Percentiles rank a stretch among this genome's conserved stretches.
phyloP scores from a whole-genome alignment of 2,797 vertebrate species.

The Crossoptilon crossoptilon region DNA sequence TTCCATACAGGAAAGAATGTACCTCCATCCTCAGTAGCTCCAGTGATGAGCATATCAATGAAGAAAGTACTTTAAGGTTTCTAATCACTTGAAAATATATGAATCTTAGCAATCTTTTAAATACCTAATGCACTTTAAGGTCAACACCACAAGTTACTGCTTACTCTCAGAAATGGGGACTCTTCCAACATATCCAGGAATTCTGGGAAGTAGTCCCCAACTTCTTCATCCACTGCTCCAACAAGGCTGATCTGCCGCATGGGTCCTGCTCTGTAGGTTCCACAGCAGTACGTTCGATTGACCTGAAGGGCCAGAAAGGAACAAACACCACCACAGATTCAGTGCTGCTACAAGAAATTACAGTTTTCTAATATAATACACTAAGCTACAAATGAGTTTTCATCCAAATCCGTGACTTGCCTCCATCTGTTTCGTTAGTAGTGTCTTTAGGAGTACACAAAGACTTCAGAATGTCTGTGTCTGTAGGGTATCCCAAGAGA shows the following conservation, averaged over 20 bases:
- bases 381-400: not conserved
- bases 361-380: rapidly evolving
- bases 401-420: not conserved
- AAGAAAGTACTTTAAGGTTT: not conserved
- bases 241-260: slow-evolving; percentile 99
- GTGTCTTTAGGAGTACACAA: not conserved
- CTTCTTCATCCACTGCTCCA: slow-evolving; percentile 97
- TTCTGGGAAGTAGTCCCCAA: slow-evolving; percentile 97
- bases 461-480: not conserved
- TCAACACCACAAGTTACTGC: slow-evolving; percentile 20
- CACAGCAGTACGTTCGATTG: slow-evolving; percentile 95
- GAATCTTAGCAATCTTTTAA: not conserved
- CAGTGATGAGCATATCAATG: not conserved
- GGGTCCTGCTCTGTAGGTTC: slow-evolving; percentile 95
- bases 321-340: not conserved
- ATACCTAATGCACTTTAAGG: not conserved
- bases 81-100: not conserved
- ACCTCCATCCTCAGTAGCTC: not conserved
- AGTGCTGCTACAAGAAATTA: not conserved
- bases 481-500: not conserved
- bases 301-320: slow-evolving; percentile 80
- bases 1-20: not conserved
- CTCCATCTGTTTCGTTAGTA: not conserved
- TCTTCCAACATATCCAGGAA: slow-evolving; percentile 99
- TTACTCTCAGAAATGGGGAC: slow-evolving; percentile 96